Conservation (phyloP, 2,113 vertebrate genomes). For the Naja naja region DNA sequence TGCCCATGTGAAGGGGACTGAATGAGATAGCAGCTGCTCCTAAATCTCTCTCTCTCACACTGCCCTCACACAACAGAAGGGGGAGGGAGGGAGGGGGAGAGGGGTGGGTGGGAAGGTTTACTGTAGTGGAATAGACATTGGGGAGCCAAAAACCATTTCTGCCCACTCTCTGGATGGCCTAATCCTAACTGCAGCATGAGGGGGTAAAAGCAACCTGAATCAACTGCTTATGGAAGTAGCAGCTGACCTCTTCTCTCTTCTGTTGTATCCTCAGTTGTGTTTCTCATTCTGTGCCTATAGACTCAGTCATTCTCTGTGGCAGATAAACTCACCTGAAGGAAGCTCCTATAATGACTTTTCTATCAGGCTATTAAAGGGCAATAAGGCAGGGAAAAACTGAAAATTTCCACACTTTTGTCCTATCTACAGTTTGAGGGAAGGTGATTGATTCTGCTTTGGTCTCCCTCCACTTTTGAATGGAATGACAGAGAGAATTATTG, state of each 20-base stretch:
- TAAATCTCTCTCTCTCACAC: background rate
- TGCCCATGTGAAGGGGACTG: background rate
- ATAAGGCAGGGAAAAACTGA: background rate
- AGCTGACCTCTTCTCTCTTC: background rate
- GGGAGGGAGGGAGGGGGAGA: background rate
- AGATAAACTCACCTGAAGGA: background rate
- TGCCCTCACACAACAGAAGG: background rate
- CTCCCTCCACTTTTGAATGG: background rate
- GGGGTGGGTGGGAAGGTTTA: background rate
- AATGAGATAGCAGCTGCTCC: background rate
- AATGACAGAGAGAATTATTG: background rate
- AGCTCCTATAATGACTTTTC: background rate
- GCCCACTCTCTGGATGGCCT: background rate
- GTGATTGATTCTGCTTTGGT: background rate
- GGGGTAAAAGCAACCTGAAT: background rate
- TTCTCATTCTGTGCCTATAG: background rate
- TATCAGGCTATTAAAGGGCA: background rate
- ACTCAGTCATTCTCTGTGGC: background rate
- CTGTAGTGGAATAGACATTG: background rate
- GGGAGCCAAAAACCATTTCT: background rate
- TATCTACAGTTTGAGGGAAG: background rate
- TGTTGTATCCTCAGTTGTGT: background rate
- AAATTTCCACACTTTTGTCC: background rate
- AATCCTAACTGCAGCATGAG: background rate
- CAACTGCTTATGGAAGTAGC: background rate